A percentile compares a stretch with the other conserved stretches of the same genome.
phyloP scores from a whole-genome alignment of 1,140 invertebrate genomes.

The Venturia canescens region DNA sequence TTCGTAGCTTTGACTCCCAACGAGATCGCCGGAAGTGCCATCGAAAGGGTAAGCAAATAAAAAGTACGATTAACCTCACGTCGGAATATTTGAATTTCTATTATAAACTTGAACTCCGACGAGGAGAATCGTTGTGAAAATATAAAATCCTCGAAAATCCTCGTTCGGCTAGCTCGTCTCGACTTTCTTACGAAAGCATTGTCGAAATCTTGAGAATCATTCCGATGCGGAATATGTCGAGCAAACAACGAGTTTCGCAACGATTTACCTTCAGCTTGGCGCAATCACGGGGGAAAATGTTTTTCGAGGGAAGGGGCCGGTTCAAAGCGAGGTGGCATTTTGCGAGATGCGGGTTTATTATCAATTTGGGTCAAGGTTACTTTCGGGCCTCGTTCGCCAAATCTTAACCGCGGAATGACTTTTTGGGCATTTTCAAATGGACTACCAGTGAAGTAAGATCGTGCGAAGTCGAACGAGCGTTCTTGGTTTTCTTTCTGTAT shows the following conservation, averaged over 20 bases:
- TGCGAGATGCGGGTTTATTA: not conserved
- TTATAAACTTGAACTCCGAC: too few species aligned
- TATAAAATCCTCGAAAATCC: too few species aligned
- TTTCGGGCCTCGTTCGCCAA: not conserved
- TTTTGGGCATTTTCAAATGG: not conserved
- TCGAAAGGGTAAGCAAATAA: not conserved
- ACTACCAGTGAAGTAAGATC: not conserved
- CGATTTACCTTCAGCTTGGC: not conserved
- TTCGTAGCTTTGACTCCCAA: not conserved
- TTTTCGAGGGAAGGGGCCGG: not conserved
- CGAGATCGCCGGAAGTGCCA: not conserved
- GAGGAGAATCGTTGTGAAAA: too few species aligned
- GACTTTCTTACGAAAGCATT: too few species aligned
- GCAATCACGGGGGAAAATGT: not conserved
- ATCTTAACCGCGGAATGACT: not conserved
- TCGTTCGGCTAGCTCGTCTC: not conserved
- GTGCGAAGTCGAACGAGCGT: not conserved
- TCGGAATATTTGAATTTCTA: too few species aligned
- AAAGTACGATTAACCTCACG: too few species aligned
- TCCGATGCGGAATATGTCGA: too few species aligned
- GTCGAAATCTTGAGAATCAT: too few species aligned
- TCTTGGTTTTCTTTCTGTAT: too few species aligned
- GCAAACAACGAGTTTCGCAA: too few species aligned
- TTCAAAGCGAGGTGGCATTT: not conserved
- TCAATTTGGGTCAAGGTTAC: not conserved